phyloP scores from a whole-genome alignment of 2,888 invertebrate species.

The Pasiphila rectangulata region DNA sequence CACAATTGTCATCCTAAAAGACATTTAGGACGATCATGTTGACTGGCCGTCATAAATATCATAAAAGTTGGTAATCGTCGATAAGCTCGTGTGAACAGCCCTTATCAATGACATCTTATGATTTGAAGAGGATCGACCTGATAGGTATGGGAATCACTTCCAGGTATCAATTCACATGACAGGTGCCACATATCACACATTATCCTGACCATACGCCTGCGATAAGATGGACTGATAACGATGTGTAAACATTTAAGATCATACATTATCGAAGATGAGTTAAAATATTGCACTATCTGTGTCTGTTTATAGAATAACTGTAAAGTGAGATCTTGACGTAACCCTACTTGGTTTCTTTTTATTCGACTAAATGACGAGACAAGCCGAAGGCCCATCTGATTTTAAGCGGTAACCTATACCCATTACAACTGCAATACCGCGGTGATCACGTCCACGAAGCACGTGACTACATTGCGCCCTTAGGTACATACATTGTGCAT shows the following conservation, averaged over 20 bases:
- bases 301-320: not conserved
- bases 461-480: too few species aligned
- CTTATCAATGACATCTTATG: constrained; percentile 52
- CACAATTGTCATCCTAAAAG: constrained; percentile 15
- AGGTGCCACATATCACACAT: constrained; percentile 25
- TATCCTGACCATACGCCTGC: constrained; percentile 23
- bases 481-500: too few species aligned
- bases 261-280: not conserved
- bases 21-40: constrained; percentile 35
- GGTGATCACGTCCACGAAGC: too few species aligned
- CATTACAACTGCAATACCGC: too few species aligned
- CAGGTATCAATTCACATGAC: constrained; percentile 17
- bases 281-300: too few species aligned
- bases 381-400: too few species aligned
- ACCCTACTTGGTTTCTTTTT: too few species aligned
- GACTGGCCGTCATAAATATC: constrained; percentile 55
- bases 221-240: constrained; percentile 24
- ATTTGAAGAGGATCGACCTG: constrained; percentile 38
- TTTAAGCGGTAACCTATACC: too few species aligned
- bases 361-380: too few species aligned
- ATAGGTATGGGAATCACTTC: constrained; percentile 36
- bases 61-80: constrained; percentile 40
- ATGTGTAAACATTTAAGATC: not conserved
- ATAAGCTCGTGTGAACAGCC: constrained; percentile 61
- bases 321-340: not conserved